Base-by-base conservation (phyloP, 2,888 invertebrate genomes). In the Lepetodrilus schrolli region DNA sequence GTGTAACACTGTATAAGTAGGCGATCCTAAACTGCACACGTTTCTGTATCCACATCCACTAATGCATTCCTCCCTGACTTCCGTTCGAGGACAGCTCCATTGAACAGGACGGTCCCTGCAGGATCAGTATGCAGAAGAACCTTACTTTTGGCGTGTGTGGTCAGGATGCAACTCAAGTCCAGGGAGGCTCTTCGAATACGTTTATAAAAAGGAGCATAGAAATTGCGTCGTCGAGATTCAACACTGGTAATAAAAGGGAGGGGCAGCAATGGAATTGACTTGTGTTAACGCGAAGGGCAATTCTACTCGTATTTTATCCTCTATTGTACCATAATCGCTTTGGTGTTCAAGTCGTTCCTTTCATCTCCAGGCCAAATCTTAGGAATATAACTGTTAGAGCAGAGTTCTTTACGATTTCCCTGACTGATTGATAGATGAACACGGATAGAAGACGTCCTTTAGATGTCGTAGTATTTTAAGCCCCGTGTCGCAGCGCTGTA, bases 201-300 rank as follows among this genome's bases (percentile, higher is more conserved):
- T n/a, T n/a, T n/a, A n/a, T n/a, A n/a, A n/a, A 58, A 58, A 58
- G 34, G 26, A 58, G 58, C 58, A 58, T 58, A 58, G 58, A 58
- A 58, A 58, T n/a, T 58, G 26, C 30, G 58, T 30, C 34, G 58
- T 58, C 30, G 58, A 58, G 30, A 30, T 30, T 17, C 34, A 34
- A 58, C 58, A 13, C 30, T 30, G 17, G 58, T 34, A 58, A 58
- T 58, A 58, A 58, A 58, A 58, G 30, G 58, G 30, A 8, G n/a
- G n/a, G n/a, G n/a, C n/a, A n/a, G n/a, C n/a, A n/a, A n/a, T n/a
- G n/a, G n/a, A n/a, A n/a, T n/a, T n/a, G n/a, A n/a, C n/a, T n/a
- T n/a, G n/a, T 58, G 58, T 58, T 58, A 30, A 34, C 17, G 58
- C 58, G 10, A 58, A 30, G 34, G 58, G 30, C 26, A 34, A 58